Conservation (phyloP, 2,797 vertebrate genomes). For the Premnoplex brunnescens region DNA sequence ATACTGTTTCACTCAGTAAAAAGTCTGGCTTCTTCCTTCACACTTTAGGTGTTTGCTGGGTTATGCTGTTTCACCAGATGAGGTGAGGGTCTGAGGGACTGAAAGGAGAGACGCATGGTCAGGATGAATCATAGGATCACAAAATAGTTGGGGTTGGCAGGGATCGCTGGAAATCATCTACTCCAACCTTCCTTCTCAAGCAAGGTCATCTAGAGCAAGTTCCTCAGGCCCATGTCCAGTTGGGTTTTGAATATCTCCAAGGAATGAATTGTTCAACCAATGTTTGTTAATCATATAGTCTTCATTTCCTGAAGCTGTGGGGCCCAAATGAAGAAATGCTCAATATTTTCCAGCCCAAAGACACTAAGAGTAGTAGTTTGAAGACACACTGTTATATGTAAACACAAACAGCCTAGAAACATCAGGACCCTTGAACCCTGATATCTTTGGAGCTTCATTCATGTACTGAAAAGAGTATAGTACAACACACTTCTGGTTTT, state of each 20-base stretch:
- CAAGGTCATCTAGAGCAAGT: not conserved
- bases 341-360: not conserved
- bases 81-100: not conserved
- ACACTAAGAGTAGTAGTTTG: not conserved
- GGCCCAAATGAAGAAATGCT: not conserved
- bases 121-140: not conserved
- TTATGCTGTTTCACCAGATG: not conserved
- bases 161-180: not conserved
- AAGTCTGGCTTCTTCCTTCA: not conserved
- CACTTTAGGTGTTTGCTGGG: not conserved
- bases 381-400: not conserved
- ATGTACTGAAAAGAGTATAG: not conserved
- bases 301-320: not conserved
- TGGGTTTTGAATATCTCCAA: not conserved
- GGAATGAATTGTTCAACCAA: not conserved
- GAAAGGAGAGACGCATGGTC: not conserved
- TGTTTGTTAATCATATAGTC: not conserved
- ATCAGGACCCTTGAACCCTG: not conserved
- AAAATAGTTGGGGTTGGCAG: not conserved
- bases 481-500: not conserved
- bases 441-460: not conserved
- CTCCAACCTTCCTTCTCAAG: not conserved
- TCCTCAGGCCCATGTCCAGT: accelerated
- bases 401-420: not conserved
- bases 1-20: not conserved